Base-by-base conservation (phyloP, 2,888 invertebrate species). In the Mylabris sibirica region DNA sequence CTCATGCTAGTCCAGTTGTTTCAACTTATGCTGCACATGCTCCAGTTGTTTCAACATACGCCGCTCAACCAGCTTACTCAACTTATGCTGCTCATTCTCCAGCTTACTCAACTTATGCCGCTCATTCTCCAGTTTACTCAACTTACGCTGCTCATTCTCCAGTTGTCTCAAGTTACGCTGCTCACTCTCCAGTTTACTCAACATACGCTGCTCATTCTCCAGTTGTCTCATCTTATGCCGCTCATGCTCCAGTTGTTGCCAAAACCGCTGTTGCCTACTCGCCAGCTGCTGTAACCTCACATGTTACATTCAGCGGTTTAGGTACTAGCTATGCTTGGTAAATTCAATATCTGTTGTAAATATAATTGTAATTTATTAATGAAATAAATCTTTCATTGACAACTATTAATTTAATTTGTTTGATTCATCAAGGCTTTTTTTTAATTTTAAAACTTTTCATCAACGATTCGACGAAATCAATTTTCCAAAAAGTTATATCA, bases 301-400 rank as follows among this genome's bases (percentile, higher is more conserved):
- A 90, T 81, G 87, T 89, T 74, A 84, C 88, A 75, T 91, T 90
- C 86, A 87, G 86, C 75, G 90, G 90, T 70, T 87, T 89, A 68
- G 89, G 88, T 74, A 87, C 88, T 72, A 87, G 87, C 75, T 91
- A 90, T 84, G 89, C 87, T 76, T 90, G 88, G 88, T 91, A 89
- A 70, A 64, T 26, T 35, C 3, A 35, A 22, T 3, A 20, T 22
- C 14, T 22, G 60, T 38, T 64, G 64, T 64, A 57, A 26, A 64
- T 64, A 20, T 57, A 57, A 17, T 38, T 34, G 17, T 57, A 64
- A 57, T 57, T 64, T 57, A 57, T 64, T 64, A 22, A 59, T 41
- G 24, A 65, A 65, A 26, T 26, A 26, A 44, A 60, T 24, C 17
- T 20, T 59, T 59, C 24, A 35, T 35, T 41, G 20, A 14, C 12